Base-by-base conservation (phyloP, 1,140 invertebrate genomes). In the Lethocerus indicus region DNA sequence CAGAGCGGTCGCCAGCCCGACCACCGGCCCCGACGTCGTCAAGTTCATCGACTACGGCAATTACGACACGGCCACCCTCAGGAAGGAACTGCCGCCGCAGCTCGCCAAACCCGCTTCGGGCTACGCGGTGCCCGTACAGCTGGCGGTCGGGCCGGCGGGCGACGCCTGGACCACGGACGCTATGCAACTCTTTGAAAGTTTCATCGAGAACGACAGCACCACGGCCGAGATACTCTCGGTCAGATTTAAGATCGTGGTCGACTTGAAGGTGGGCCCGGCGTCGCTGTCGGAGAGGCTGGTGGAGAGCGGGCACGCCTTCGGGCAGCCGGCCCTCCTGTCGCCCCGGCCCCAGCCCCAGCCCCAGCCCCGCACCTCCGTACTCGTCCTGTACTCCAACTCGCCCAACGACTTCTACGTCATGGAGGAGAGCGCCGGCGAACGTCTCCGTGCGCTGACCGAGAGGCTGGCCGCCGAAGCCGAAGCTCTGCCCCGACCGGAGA, bases 11-110 rank as follows among this genome's bases (percentile, higher is more conserved):
- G 35, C 36, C 6, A 23, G 14, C 6, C 7, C 9, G 12, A 16
- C 45, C n/a, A 14, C 29, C 23, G 37, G 16, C 40, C 43, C 46
- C n/a, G 41, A 51, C 16, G 80, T 80, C 1, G 76, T 89, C 0
- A 70, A 76, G 24, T 90, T 87, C 58, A 75, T 89, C 3, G 87
- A 92, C 60, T 88, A 79, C 60, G 87, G 87, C 6, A 84, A 83
- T 53, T 81, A 78, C 0, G 81, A 84, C 57, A 70, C 77, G 0
- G 67, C 81, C 0, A 68, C 67, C 12, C 65, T 65, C 0, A 60
- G 72, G 9, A 80, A 79, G 57, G 62, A 66, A 7, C 62, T 83
- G 25, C 72, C 74, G 0, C 65, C 71, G 13, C 28, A 49, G 2
- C 29, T 52, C 12, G 27, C 40, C 14, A 49, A 63, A 47, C 62